Percentiles rank a stretch among this genome's conserved stretches.
phyloP scores from a whole-genome alignment of 2,113 vertebrate genomes.

The Actenoides lindsayi region DNA sequence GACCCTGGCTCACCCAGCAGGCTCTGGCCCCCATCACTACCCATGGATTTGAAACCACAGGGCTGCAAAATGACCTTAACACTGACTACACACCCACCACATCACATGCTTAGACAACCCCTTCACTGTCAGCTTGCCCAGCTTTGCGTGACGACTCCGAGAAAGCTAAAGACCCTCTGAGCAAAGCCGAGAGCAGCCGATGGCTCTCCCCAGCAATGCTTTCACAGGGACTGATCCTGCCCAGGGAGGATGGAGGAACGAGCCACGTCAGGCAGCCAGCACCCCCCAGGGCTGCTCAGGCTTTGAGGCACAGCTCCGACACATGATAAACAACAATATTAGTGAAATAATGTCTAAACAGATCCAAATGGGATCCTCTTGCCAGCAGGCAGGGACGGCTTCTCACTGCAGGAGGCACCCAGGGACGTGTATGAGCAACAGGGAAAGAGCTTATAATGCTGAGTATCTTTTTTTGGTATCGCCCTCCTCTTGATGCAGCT shows the following conservation, averaged over 20 bases:
- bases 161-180: neutral
- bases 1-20: neutral
- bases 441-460: neutral
- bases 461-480: neutral
- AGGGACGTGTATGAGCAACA: accelerated
- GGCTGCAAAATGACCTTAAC: neutral
- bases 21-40: neutral
- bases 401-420: neutral
- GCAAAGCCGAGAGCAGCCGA: neutral
- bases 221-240: neutral
- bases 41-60: neutral
- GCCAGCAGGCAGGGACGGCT: conserved; percentile 9
- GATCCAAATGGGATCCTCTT: conserved; percentile 16
- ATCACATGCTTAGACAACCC: neutral
- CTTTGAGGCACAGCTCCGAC: conserved; percentile 6
- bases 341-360: neutral
- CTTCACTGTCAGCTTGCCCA: neutral
- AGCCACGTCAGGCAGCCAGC: neutral
- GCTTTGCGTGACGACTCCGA: neutral
- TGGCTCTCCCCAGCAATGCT: neutral
- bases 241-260: accelerated
- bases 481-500: neutral
- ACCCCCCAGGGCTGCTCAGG: neutral
- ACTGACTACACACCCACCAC: neutral
- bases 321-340: conserved; percentile 28